A percentile compares a stretch with the other conserved stretches of the same genome.
phyloP scores from a whole-genome alignment of 2,888 invertebrate species.

The Adelphocoris suturalis region DNA sequence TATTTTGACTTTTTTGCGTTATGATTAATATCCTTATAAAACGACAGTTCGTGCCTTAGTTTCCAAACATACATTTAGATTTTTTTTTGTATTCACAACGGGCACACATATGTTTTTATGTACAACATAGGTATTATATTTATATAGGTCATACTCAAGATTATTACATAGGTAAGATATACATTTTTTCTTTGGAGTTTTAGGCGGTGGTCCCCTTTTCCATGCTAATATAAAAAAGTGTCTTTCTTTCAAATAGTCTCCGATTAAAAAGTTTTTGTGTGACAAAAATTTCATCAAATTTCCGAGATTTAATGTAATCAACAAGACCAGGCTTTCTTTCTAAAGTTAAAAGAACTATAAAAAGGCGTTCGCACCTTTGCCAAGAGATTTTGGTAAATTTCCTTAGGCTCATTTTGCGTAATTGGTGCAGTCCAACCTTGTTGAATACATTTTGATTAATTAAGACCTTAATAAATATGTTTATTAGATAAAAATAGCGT shows the following conservation, averaged over 20 bases:
- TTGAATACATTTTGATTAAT: not conserved
- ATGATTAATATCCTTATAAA: conserved; percentile 48
- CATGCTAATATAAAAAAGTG: conserved; percentile 71
- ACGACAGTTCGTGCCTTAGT: conserved; percentile 61
- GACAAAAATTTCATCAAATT: not conserved
- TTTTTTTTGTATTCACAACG: conserved; percentile 70
- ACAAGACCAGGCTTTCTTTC: not conserved
- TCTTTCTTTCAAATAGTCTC: conserved; percentile 48
- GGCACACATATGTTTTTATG: conserved; percentile 70
- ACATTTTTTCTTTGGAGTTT: conserved; percentile 72
- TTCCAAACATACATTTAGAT: conserved; percentile 37
- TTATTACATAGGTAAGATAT: conserved; percentile 60
- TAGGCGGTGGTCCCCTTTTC: conserved; percentile 73
- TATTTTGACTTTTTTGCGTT: conserved; percentile 6
- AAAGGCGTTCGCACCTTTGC: not conserved
- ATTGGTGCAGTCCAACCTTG: not conserved
- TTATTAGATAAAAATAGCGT: conserved; percentile 2
- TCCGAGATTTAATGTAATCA: conserved; percentile 17
- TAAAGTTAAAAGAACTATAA: no score
- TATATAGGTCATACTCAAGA: conserved; percentile 51
- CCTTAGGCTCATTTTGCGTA: not conserved
- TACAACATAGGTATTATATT: conserved; percentile 65
- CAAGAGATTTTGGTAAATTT: not conserved
- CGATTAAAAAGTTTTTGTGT: not conserved
- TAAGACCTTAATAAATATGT: not conserved